Percentiles rank a stretch among this genome's conserved stretches.
phyloP scores from a whole-genome alignment of 2,888 invertebrate genomes.

The Allophyes oxyacanthae region DNA sequence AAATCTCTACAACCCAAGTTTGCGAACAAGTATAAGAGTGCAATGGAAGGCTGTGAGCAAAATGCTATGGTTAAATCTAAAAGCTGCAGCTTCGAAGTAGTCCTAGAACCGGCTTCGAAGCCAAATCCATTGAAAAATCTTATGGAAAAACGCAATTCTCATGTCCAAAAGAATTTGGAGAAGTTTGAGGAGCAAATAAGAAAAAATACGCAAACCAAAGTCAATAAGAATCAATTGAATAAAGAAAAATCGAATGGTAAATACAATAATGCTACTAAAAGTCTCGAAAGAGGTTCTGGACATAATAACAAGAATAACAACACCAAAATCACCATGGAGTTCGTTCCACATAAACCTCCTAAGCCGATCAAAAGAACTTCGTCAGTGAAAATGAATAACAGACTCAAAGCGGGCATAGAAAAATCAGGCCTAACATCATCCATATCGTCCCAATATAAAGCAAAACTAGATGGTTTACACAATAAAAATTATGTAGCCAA shows the following conservation, averaged over 20 bases:
- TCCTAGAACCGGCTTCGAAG: constrained; percentile 85
- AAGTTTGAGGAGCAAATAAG: constrained; percentile 90
- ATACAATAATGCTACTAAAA: constrained; percentile 82
- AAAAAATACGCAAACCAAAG: constrained; percentile 80
- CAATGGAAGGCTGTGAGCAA: constrained; percentile 83
- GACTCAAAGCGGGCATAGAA: constrained; percentile 83
- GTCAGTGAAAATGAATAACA: constrained; percentile 89
- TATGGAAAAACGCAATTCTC: constrained; percentile 85
- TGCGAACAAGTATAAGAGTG: constrained; percentile 80
- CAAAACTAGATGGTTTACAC: constrained; percentile 85
- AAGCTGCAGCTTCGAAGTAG: constrained; percentile 88
- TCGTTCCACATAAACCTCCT: constrained; percentile 93
- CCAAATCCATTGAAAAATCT: constrained; percentile 84
- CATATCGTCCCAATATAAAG: constrained; percentile 86
- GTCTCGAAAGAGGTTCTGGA: constrained; percentile 83
- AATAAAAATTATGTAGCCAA: constrained; percentile 81
- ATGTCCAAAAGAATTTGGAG: constrained; percentile 89
- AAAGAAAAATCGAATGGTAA: constrained; percentile 84
- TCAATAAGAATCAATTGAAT: constrained; percentile 79
- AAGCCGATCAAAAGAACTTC: constrained; percentile 92
- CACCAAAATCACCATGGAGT: constrained; percentile 86
- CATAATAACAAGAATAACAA: constrained; percentile 84
- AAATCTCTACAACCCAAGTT: constrained; percentile 84
- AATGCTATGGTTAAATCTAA: constrained; percentile 84
- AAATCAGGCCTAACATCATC: constrained; percentile 81